phyloP scores from a whole-genome alignment of 2,888 invertebrate species.

The Cabera pusaria region DNA sequence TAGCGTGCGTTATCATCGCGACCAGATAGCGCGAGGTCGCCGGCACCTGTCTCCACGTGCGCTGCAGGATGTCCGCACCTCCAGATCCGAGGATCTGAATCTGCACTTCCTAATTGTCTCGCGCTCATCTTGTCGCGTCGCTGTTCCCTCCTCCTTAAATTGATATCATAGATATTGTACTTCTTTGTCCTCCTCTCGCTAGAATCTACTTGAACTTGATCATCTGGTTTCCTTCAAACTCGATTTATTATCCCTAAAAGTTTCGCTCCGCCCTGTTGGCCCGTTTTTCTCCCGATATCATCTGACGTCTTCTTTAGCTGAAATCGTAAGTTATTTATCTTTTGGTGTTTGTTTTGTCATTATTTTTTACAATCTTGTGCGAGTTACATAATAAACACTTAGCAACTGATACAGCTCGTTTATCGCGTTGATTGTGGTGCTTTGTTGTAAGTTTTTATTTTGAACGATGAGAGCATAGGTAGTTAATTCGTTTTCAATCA shows the following conservation, averaged over 20 bases:
- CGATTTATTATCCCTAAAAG: conserved; percentile 1
- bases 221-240: conserved; percentile 18
- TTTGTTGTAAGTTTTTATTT: conserved; percentile 23
- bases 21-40: conserved; percentile 79
- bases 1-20: conserved; percentile 79
- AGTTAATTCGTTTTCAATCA: neutral
- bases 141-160: conserved; percentile 11
- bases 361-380: conserved; percentile 17
- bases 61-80: conserved; percentile 34
- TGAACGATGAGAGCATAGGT: conserved; percentile 16
- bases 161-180: conserved; percentile 24
- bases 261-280: neutral
- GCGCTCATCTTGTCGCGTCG: conserved; percentile 15
- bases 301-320: neutral
- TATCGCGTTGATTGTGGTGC: conserved; percentile 24
- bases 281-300: neutral
- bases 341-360: conserved; percentile 11
- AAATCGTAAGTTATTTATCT: conserved; percentile 7
- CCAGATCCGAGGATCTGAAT: neutral
- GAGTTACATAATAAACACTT: conserved; percentile 27
- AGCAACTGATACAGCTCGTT: conserved; percentile 22
- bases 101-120: neutral
- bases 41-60: conserved; percentile 77
- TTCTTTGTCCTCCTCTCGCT: conserved; percentile 5
- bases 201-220: conserved; percentile 13